Evolutionary conservation across 2,888 invertebrate genomes (phyloP), one percentile per base, ranked within the genome.

Genomic region (Argyra leucocephala): DNA sequence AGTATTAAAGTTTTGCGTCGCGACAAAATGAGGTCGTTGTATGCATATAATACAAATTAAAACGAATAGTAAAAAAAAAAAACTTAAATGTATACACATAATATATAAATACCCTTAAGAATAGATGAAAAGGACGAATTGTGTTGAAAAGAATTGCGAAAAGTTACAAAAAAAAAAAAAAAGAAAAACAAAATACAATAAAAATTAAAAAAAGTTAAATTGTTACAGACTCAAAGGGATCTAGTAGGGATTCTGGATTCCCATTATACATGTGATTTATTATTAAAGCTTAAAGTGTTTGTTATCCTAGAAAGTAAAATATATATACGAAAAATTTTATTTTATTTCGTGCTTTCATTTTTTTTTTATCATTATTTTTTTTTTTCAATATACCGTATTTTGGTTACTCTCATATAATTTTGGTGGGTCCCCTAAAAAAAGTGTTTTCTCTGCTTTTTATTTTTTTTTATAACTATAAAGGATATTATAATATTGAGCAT

Each of bases 221-320:
- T 48, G 48, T 48, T 48, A 48, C 48, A 48, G 48, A 48, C 48
- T 48, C 48, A 48, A 48, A 48, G 48, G n/a, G 48, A 48, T 48
- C 18, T 18, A 12, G 18, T 48, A 18, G 48, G n/a, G 15, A 18
- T 48, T 48, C 6, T 18, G 18, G 18, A 48, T 48, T 37, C 15
- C 37, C 3, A 37, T 26, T 48, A 48, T 48, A 15, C 5, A 48
- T 48, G 48, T 48, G 48, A 48, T 48, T 48, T 48, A 48, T 48
- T 48, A 48, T 48, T 18, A 48, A 48, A 48, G 18, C 48, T 48
- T 48, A 48, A 48, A 48, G 15, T 48, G 12, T 31, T 31, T 31
- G 7, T 31, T 31, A 31, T 10, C 26, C 26, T 31, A 2, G 18
- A 48, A 18, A 48, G 15, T 12, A 48, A 18, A 48, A 48, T 18